Base-by-base conservation (phyloP, 2,888 invertebrate species). In the Lottia scabra region DNA sequence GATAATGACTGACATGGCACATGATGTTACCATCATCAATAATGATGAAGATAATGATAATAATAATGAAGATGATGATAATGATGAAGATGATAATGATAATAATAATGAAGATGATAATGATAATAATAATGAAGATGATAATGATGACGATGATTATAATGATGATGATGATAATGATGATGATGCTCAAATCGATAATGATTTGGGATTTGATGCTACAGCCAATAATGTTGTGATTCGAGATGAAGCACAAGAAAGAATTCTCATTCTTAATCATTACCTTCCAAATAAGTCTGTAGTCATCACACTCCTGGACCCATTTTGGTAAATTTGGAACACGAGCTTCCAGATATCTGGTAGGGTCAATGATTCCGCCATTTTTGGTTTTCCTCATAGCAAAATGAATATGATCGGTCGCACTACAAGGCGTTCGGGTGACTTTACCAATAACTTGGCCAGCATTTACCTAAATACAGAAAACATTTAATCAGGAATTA, bases 271-370 rank as follows among this genome's bases (percentile, higher is more conserved):
- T 38, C 1, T 10, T 30, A 30, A 30, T 30, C 2, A 70, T 26
- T 56, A 80, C 81, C 81, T 78, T 78, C 68, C 66, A 81, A 13
- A 81, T 78, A 62, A 82, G 77, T 66, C 75, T 79, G 70, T 83
- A 83, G 63, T 83, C 83, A 66, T 83, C 83, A 75, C 83, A 83
- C 46, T 79, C 71, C 65, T 82, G 80, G 0, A 74, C 63, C 83
- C 83, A 83, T 38, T 74, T 63, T 2, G 83, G 82, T 65, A 80
- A 66, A 1, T 71, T 68, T 5, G 77, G 70, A 10, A 77, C 46
- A 16, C 78, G 71, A 12, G 80, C 75, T 15, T 78, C 76, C 46
- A 82, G 72, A 62, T 75, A 82, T 45, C 73, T 71, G 12, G 77
- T 75, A 16, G 81, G 80, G 65, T 82, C 81, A 0, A 79, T 62